phyloP scores from a whole-genome alignment of 2,888 invertebrate species.

The Ectemnius lituratus region DNA sequence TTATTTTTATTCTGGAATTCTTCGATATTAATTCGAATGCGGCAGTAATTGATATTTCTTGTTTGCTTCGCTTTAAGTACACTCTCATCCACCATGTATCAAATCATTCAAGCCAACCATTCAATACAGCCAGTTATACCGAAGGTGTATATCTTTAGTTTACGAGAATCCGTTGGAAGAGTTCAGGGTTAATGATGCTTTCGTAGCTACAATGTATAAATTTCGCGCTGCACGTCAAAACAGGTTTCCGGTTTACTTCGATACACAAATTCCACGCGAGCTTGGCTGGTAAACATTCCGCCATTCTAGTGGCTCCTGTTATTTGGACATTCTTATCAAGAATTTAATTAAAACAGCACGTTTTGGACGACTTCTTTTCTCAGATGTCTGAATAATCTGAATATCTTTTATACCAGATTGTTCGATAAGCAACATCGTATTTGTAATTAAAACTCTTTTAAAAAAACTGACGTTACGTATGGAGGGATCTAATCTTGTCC shows the following conservation, averaged over 20 bases:
- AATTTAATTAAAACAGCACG: too few species aligned
- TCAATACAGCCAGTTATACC: slow-evolving; percentile 22
- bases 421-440: too few species aligned
- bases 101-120: slow-evolving; percentile 12
- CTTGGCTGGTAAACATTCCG: neutral
- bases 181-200: slow-evolving; percentile 46
- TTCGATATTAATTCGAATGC: neutral
- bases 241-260: slow-evolving; percentile 29
- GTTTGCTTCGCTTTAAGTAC: neutral
- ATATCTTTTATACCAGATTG: too few species aligned
- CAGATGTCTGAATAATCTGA: too few species aligned
- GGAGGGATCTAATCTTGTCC: too few species aligned
- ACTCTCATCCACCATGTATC: neutral
- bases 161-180: slow-evolving; percentile 25
- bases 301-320: too few species aligned
- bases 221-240: slow-evolving; percentile 34
- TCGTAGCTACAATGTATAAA: slow-evolving; percentile 31
- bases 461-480: too few species aligned
- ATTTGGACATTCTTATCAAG: too few species aligned
- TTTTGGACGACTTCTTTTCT: too few species aligned
- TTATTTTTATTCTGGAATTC: neutral
- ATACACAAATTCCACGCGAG: neutral
- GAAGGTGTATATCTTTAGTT: slow-evolving; percentile 30
- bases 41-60: neutral
- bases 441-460: too few species aligned